Conservation (phyloP, 64 coral and sea anemone genomes). For the Montipora capricornis region DNA sequence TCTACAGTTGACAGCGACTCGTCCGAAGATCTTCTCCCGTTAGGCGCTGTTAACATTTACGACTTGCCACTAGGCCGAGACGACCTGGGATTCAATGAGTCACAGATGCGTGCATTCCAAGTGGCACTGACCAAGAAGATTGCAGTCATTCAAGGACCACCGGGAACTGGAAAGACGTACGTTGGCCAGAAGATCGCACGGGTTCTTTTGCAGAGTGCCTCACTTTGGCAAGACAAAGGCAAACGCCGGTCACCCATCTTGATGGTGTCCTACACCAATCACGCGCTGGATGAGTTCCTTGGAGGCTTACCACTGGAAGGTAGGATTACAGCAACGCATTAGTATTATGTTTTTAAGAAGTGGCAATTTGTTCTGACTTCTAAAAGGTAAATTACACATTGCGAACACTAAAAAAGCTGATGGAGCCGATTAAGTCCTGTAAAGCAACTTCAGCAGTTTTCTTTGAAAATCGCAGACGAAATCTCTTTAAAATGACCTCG, state of each 20-base stretch:
- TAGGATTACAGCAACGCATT: background rate
- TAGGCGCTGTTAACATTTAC: background rate
- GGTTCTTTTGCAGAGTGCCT: slow-evolving; percentile 64
- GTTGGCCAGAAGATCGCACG: slow-evolving; percentile 86
- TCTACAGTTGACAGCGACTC: background rate
- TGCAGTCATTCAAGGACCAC: slow-evolving; percentile 91
- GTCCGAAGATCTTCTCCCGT: background rate
- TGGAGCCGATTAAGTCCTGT: too few relatives aligned
- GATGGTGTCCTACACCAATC: slow-evolving; percentile 93
- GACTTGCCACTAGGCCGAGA: slow-evolving; percentile 1
- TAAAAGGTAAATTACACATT: too few relatives aligned
- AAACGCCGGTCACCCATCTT: slow-evolving; percentile 62
- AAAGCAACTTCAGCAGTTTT: too few relatives aligned
- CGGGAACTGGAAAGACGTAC: slow-evolving; percentile 94
- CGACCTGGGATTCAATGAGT: slow-evolving; percentile 31
- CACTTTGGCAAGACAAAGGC: slow-evolving; percentile 55
- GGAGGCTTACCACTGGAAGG: slow-evolving; percentile 56
- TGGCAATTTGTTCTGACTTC: too few relatives aligned
- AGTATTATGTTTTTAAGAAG: too few relatives aligned
- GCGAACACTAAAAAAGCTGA: too few relatives aligned
- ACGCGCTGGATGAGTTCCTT: slow-evolving; percentile 89
- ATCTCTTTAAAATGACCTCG: too few relatives aligned
- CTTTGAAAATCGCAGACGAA: too few relatives aligned
- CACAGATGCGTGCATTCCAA: slow-evolving; percentile 60
- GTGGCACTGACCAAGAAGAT: slow-evolving; percentile 79